Evolutionary conservation across 2,797 vertebrate genomes (phyloP).

Genomic region (Lagodon rhomboides): DNA sequence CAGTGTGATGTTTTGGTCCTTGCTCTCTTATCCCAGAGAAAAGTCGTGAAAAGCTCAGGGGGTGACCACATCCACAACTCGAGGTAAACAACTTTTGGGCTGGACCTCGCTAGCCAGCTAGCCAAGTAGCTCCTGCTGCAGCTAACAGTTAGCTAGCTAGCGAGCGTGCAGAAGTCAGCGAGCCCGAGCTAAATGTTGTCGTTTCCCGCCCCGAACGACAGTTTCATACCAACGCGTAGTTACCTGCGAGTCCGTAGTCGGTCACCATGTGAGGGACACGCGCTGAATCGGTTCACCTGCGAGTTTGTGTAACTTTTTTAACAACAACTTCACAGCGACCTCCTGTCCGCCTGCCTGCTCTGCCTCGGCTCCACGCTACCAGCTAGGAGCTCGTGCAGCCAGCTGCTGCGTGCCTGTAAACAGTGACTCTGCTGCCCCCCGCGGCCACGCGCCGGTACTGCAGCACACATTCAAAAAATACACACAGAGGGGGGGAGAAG

Average conservation of each 20-base stretch:
- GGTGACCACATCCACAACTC: constrained; percentile 66
- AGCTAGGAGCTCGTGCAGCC: constrained; percentile 59
- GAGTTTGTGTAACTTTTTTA: constrained; percentile 56
- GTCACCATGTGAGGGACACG: constrained; percentile 23
- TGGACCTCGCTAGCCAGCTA: constrained; percentile 80
- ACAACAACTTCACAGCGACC: constrained; percentile 50
- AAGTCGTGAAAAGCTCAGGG: constrained; percentile 45
- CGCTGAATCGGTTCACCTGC: not conserved
- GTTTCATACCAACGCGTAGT: constrained; percentile 47
- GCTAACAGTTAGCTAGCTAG: constrained; percentile 79
- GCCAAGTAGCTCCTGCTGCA: constrained; percentile 62
- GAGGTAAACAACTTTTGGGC: constrained; percentile 76
- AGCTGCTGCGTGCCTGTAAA: constrained; percentile 75
- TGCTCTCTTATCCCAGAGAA: constrained; percentile 53
- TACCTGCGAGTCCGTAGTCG: not conserved
- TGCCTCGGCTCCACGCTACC: constrained; percentile 68
- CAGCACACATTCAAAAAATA: not conserved
- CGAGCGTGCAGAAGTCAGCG: constrained; percentile 67
- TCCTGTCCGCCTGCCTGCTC: constrained; percentile 43
- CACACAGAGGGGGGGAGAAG: not conserved
- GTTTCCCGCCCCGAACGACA: constrained; percentile 25
- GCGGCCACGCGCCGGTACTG: constrained; percentile 21
- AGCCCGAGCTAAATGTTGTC: constrained; percentile 54
- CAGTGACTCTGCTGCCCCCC: constrained; percentile 71
- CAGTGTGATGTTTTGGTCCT: constrained; percentile 72